A percentile compares a stretch with the other conserved stretches of the same genome.
Evolutionary conservation across 2,888 invertebrate species (phyloP).

Genomic region (Melanchra persicariae): DNA sequence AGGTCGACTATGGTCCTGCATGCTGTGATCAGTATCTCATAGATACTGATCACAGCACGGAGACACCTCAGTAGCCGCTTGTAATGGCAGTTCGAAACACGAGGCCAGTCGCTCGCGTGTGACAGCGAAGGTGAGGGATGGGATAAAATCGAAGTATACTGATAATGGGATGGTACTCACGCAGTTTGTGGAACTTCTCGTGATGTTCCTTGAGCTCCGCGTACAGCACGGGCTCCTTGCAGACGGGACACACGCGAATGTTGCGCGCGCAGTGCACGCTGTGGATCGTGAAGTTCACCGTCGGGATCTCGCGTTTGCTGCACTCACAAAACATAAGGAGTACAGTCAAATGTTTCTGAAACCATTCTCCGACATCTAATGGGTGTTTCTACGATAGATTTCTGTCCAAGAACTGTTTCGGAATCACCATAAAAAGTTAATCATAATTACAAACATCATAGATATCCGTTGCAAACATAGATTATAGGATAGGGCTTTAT

Average conservation of each 20-base stretch:
- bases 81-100: no score
- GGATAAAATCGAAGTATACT: no score
- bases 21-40: no score
- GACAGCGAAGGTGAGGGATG: no score
- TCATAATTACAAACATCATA: background rate
- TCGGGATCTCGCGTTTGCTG: slow-evolving; percentile 93
- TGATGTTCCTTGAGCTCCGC: slow-evolving; percentile 91
- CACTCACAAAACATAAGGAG: slow-evolving; percentile 58
- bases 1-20: no score
- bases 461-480: background rate
- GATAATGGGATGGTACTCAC: slow-evolving; percentile 68
- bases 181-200: slow-evolving; percentile 82
- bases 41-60: no score
- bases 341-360: background rate
- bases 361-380: background rate
- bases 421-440: background rate
- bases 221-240: slow-evolving; percentile 92
- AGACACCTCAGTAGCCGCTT: no score
- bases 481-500: background rate
- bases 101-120: no score
- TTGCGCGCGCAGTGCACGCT: slow-evolving; percentile 93
- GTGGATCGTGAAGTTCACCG: slow-evolving; percentile 93
- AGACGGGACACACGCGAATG: slow-evolving; percentile 92
- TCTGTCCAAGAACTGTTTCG: background rate
- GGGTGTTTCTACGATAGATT: background rate